Evolutionary conservation across 1,140 invertebrate genomes (phyloP).

Genomic region (Hyposmocoma kahamanoa): DNA sequence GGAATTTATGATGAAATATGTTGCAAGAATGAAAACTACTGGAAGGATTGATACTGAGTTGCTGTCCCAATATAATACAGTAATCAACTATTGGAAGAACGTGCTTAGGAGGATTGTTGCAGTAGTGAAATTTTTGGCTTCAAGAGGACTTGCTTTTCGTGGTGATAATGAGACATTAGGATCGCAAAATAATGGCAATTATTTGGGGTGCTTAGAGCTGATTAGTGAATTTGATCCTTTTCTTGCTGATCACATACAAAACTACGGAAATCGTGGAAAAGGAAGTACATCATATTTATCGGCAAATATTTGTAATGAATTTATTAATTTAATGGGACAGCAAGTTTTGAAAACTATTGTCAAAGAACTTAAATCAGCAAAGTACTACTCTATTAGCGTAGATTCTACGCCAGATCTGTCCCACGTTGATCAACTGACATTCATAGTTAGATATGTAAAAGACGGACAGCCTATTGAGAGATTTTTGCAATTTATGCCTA

Average conservation of each 20-base stretch:
- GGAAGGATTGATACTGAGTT: constrained; percentile 9
- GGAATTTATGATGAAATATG: constrained; percentile 10
- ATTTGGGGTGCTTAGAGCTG: constrained; percentile 23
- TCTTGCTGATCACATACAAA: constrained; percentile 23
- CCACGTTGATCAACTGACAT: constrained; percentile 55
- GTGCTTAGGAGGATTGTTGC: constrained; percentile 6
- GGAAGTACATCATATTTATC: constrained; percentile 23
- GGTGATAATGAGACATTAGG: constrained; percentile 6
- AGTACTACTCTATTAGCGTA: constrained; percentile 27
- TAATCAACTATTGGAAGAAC: constrained; percentile 6
- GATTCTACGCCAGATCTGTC: constrained; percentile 56
- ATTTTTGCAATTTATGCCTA: constrained; percentile 25
- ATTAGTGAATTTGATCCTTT: constrained; percentile 27
- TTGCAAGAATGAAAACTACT: constrained; percentile 12
- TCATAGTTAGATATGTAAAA: constrained; percentile 27
- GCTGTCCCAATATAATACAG: constrained; percentile 9
- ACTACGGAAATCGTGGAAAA: constrained; percentile 22
- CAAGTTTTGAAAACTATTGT: constrained; percentile 16
- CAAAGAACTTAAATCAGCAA: constrained; percentile 17
- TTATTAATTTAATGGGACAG: constrained; percentile 22
- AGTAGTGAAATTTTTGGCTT: constrained; percentile 7
- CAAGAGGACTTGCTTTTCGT: constrained; percentile 8
- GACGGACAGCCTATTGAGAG: constrained; percentile 19
- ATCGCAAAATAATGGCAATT: constrained; percentile 23
- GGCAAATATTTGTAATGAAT: constrained; percentile 16